Base-by-base conservation (phyloP, 2,888 invertebrate genomes). In the Lydus trimaculatus region DNA sequence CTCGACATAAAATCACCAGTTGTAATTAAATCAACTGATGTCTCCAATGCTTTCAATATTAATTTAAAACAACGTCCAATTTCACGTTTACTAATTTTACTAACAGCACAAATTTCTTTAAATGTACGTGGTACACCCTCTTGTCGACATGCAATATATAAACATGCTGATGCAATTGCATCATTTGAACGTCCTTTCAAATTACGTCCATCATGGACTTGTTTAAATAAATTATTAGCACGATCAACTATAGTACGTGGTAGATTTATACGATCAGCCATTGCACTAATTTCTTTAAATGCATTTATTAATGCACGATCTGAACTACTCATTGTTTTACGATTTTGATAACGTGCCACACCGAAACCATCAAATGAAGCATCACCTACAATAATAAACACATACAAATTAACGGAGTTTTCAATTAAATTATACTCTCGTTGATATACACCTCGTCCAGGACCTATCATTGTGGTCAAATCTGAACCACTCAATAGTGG, bases 1-100 rank as follows among this genome's bases (percentile, higher is more conserved):
- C 96, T 90, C 31, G 97, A 98, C 99, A 99, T 99, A 84, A 99
- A 99, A 84, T 99, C 99, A 0, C 96, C 98, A 0, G 98, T 99
- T 0, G 98, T 99, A 69, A 99, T 99, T 28, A 98, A 90, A 82
- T 98, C 98, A 8, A 99, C 97, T 36, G 95, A 98, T 0, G 99
- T 99, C 84, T 98, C 97, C 63, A 99, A 87, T 0, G 96, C 97
- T 84, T 98, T 98, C 48, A 99, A 87, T 70, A 99, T 99, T 56
- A 99, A 86, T 82, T 99, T 99, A 86, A 99, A 99, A 84, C 99
- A 99, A 75, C 98, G 88, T 0, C 99, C 99, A 69, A 99, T 99
- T 87, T 99, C 99, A 81, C 99, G 98, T 87, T 99, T 99, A 80
- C 98, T 98, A 67, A 99, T 97, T 88, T 97, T 97, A 82, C 98